Percentiles rank a stretch among this genome's conserved stretches.
Evolutionary conservation across 1,140 invertebrate genomes (phyloP).

Genomic region (Daktulosphaira vitifoliae): DNA sequence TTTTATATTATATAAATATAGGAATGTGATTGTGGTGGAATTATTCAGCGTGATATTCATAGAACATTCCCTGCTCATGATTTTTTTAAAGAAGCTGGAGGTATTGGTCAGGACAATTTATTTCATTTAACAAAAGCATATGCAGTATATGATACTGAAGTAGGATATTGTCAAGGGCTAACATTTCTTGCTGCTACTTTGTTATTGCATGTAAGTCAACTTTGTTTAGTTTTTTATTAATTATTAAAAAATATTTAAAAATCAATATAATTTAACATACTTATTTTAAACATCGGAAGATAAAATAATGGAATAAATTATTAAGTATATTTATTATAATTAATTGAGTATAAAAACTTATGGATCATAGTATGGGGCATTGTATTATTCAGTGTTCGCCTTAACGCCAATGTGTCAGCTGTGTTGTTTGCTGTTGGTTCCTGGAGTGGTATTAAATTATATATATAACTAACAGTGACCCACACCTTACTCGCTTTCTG

Average conservation of each 20-base stretch:
- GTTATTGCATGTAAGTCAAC: constrained; percentile 74
- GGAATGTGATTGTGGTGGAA: constrained; percentile 81
- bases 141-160: constrained; percentile 92
- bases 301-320: neutral
- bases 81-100: constrained; percentile 88
- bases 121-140: constrained; percentile 95
- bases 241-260: neutral
- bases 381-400: too few species aligned
- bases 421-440: too few species aligned
- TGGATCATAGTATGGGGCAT: too few species aligned
- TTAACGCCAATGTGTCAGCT: too few species aligned
- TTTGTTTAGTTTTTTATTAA: constrained; percentile 3
- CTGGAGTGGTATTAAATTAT: too few species aligned
- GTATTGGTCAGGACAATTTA: constrained; percentile 86
- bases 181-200: constrained; percentile 94
- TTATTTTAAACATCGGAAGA: neutral
- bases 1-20: too few species aligned
- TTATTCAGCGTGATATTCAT: constrained; percentile 92
- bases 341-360: too few species aligned
- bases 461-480: too few species aligned
- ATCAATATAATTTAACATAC: constrained; percentile 2
- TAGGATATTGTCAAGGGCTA: constrained; percentile 97
- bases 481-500: too few species aligned
- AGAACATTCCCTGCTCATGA: constrained; percentile 98
- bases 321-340: neutral